Conservation (phyloP, 64 coral and sea anemone genomes). For the Pocillopora damicornis region DNA sequence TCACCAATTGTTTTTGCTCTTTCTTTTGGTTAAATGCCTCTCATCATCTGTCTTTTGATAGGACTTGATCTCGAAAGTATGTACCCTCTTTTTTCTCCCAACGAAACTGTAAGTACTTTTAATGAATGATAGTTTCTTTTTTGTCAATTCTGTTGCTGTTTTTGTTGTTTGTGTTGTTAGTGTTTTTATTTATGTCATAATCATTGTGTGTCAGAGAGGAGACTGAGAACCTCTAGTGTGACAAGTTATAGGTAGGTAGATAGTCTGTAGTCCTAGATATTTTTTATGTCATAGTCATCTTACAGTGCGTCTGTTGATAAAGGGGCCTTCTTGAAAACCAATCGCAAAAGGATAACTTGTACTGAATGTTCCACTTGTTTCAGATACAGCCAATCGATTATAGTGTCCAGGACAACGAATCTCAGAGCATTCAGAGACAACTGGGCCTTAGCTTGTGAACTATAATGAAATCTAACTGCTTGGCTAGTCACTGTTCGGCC, state of each 20-base stretch:
- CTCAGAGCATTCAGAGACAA: too few species aligned
- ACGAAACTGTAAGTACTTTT: conserved; percentile 6
- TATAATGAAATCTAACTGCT: too few species aligned
- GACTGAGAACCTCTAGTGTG: background rate
- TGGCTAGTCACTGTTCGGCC: too few species aligned
- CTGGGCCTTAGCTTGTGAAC: too few species aligned
- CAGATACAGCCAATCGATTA: too few species aligned
- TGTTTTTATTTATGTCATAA: background rate
- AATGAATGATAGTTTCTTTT: background rate
- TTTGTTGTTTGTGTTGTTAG: background rate
- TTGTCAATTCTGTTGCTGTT: background rate
- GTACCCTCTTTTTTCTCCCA: conserved; percentile 7
- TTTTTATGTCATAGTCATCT: too few species aligned
- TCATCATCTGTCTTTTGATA: background rate
- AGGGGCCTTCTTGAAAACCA: too few species aligned
- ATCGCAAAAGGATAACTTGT: too few species aligned
- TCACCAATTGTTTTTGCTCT: background rate
- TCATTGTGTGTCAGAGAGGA: background rate
- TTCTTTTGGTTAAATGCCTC: background rate
- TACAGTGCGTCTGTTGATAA: too few species aligned
- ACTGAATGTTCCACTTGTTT: too few species aligned
- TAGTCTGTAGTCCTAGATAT: too few species aligned
- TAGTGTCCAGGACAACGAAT: too few species aligned
- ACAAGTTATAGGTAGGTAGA: background rate
- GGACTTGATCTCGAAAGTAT: conserved; percentile 15